Evolutionary conservation across 2,797 vertebrate species (phyloP).

Genomic region (Psittacula derbiana): DNA sequence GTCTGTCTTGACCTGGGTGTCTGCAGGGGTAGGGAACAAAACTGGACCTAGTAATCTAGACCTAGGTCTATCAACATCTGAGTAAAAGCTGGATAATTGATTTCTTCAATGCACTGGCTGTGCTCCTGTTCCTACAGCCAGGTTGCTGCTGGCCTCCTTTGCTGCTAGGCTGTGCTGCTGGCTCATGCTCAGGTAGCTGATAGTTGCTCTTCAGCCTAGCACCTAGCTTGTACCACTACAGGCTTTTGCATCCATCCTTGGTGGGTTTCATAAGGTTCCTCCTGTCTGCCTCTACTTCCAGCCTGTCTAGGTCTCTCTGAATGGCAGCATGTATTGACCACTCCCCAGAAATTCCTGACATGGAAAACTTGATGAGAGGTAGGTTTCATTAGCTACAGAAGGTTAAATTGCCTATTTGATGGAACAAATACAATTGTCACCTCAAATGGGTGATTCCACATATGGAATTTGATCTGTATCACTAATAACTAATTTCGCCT

Average conservation of each 20-base stretch:
- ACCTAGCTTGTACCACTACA: not conserved
- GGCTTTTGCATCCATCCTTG: fast-evolving
- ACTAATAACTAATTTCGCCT: not conserved
- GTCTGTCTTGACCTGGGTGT: fast-evolving
- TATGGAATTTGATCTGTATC: not conserved
- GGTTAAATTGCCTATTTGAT: not conserved
- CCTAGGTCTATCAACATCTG: fast-evolving
- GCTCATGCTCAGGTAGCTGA: not conserved
- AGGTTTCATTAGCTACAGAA: not conserved
- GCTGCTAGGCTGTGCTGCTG: not conserved
- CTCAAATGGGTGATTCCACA: not conserved
- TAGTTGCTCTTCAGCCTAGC: not conserved
- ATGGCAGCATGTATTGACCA: fast-evolving
- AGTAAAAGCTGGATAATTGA: fast-evolving
- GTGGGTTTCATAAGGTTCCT: no score
- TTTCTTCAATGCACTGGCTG: not conserved
- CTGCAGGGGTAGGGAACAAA: fast-evolving
- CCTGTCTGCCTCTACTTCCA: not conserved
- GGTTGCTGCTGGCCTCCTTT: not conserved
- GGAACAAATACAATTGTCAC: not conserved
- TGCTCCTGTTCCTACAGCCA: not conserved
- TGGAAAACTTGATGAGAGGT: no score
- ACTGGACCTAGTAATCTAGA: no score
- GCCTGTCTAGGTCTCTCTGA: not conserved
- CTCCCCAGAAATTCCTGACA: not conserved